Evolutionary conservation across 2,113 vertebrate genomes (phyloP), one percentile per base, ranked within the genome.

Genomic region (Noturus placidus): DNA sequence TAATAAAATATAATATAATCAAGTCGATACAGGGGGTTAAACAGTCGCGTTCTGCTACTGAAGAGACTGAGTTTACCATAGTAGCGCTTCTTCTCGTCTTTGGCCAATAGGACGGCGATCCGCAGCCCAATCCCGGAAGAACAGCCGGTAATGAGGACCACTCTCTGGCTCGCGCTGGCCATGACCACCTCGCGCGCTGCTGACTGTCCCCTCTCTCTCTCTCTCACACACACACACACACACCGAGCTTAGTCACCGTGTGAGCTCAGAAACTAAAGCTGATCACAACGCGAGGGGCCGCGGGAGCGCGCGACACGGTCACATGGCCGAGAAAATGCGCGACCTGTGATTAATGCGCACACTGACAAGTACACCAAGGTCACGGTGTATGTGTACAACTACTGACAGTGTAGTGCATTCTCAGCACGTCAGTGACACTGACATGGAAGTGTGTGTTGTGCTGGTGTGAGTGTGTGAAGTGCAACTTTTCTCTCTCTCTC

Each of bases 91-190:
- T 93, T 94, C 88, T 95, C 94, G 92, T 96, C 96, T 91, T 89
- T 93, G 90, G 96, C 95, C 91, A 96, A 94, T 87, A 93, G 94
- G 87, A 95, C 95, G 82, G 96, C 96, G 91, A 96, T 95, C 87
- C 93, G 93, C 89, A 96, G 91, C 86, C 96, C 96, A 90, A 96
- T 96, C 88, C 96, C 96, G 86, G 96, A 96, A 92, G 96, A 96
- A 91, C 96, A 96, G 91, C 96, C 96, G 90, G 96, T 96, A 94
- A 96, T 96, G 91, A 96, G 93, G 82, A 96, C 95, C 89, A 96
- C 95, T 94, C 93, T 96, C 91, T 95, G 96, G 91, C 93, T 94
- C 89, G 93, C 93, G 92, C 92, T 95, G 93, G 95, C 95, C 96
- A 96, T 96, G 92, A 91, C 93, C 74, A 86, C 93, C 91, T 38